Percentiles rank a stretch among this genome's conserved stretches.
Evolutionary conservation across 1,140 invertebrate genomes (phyloP).

Genomic region (Aphelinus atriplicis): DNA sequence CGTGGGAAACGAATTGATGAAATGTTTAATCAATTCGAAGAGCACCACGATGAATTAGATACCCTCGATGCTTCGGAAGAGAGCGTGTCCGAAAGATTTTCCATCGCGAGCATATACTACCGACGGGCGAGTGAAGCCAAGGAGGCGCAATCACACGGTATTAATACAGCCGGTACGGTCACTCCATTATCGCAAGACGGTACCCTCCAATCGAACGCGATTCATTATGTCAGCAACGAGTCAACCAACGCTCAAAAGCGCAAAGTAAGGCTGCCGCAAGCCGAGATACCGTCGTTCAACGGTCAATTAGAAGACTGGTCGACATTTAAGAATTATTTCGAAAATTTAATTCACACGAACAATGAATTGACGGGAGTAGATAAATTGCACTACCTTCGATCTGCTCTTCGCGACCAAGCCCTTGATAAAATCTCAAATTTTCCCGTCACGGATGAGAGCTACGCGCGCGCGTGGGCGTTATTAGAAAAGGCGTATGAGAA

Average conservation of each 20-base stretch:
- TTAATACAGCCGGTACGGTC: no score
- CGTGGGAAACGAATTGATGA: no score
- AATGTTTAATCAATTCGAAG: no score
- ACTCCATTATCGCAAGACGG: no score
- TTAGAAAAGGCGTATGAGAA: constrained; percentile 29
- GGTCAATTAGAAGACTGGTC: constrained; percentile 50
- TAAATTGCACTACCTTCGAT: constrained; percentile 48
- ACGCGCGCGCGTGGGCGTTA: constrained; percentile 15
- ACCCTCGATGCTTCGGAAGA: no score
- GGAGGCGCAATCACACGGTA: no score
- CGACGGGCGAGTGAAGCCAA: no score
- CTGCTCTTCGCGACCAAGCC: constrained; percentile 43
- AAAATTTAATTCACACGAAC: constrained; percentile 48
- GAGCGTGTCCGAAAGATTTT: no score
- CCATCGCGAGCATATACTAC: no score
- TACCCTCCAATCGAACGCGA: no score
- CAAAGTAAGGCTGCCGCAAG: constrained; percentile 28
- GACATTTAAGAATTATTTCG: constrained; percentile 50
- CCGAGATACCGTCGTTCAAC: constrained; percentile 47
- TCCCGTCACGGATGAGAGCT: constrained; percentile 27
- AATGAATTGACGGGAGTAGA: constrained; percentile 41
- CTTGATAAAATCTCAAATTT: constrained; percentile 33
- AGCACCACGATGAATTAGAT: no score
- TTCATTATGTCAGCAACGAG: no score
- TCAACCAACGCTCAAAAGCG: neutral